Evolutionary conservation across 2,888 invertebrate genomes (phyloP).

Genomic region (Odontothrips loti): DNA sequence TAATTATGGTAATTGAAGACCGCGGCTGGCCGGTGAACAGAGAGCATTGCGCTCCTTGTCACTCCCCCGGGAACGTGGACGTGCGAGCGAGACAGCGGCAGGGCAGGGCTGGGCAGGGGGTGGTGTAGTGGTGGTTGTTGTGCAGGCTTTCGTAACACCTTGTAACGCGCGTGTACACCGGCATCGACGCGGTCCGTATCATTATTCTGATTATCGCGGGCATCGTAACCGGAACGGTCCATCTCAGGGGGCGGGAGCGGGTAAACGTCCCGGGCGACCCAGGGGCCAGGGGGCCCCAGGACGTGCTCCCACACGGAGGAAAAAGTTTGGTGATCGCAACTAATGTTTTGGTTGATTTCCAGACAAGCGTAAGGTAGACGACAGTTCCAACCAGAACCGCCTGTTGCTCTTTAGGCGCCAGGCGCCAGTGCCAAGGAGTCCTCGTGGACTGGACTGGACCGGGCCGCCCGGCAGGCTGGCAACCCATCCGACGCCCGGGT

Average conservation of each 20-base stretch:
- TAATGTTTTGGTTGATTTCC: too few relatives aligned
- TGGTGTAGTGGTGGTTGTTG: neutral
- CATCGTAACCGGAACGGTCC: too few relatives aligned
- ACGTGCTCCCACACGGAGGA: too few relatives aligned
- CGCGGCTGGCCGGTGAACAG: neutral
- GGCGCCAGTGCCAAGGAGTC: too few relatives aligned
- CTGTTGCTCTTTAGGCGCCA: too few relatives aligned
- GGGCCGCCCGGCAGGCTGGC: neutral
- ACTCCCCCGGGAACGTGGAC: neutral
- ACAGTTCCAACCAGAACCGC: too few relatives aligned
- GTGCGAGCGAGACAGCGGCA: neutral
- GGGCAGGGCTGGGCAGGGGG: neutral
- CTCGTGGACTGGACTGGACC: neutral
- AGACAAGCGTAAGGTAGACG: too few relatives aligned
- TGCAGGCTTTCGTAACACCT: neutral
- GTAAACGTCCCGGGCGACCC: too few relatives aligned
- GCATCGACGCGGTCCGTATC: neutral
- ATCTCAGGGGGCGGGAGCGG: too few relatives aligned
- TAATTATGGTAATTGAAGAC: slow-evolving; percentile 20
- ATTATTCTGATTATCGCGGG: neutral
- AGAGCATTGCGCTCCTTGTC: neutral
- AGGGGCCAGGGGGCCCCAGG: too few relatives aligned
- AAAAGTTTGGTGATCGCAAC: too few relatives aligned
- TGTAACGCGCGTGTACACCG: neutral
- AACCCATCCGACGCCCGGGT: neutral